Base-by-base conservation (phyloP, 1,140 invertebrate species). In the Caenorhabditis remanei region DNA sequence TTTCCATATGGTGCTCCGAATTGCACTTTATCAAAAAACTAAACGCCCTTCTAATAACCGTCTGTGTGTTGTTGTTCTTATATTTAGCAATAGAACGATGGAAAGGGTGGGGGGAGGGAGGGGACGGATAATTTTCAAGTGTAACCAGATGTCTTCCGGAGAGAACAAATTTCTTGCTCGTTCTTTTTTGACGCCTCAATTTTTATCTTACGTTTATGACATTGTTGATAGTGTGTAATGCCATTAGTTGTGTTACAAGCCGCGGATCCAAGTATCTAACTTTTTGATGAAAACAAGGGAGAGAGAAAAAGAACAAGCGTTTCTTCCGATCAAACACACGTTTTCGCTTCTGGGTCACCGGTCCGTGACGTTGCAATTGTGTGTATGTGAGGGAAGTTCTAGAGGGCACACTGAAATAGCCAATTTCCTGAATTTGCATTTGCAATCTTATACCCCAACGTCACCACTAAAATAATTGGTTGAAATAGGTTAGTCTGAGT, bases 221-320 rank as follows among this genome's bases (percentile, higher is more conserved):
- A n/a, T 50, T 79, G 71, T 79, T 79, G 71, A 79, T 79, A 46
- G 71, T 79, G 71, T 79, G 71, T 79, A 79, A 79, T 79, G 71
- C 46, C 46, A 19, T 79, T 79, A 50, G 19, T 79, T 50, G 71
- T 79, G 71, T 79, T 79, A 79, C 71, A 79, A 79, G 46, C 19
- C 53, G 9, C 11, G 50, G 7, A 13, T 21, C 46, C n/a, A 21
- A 50, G 71, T 79, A 50, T 24, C 71, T 79, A 48, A 79, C 71
- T 53, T 53, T 50, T 50, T 4, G 8, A 50, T 50, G 46, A 79
- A 79, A 79, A 79, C 71, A 79, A 32, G 32, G 32, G 32, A 32
- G 32, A 32, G 32, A 32, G 32, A 32, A 32, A 32, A 32, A 79
- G 71, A 79, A 32, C 43, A 71, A 46, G n/a, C 71, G n/a, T 50